Base-by-base conservation (phyloP, 2,888 invertebrate genomes). In the Torymus aiolomorphi region DNA sequence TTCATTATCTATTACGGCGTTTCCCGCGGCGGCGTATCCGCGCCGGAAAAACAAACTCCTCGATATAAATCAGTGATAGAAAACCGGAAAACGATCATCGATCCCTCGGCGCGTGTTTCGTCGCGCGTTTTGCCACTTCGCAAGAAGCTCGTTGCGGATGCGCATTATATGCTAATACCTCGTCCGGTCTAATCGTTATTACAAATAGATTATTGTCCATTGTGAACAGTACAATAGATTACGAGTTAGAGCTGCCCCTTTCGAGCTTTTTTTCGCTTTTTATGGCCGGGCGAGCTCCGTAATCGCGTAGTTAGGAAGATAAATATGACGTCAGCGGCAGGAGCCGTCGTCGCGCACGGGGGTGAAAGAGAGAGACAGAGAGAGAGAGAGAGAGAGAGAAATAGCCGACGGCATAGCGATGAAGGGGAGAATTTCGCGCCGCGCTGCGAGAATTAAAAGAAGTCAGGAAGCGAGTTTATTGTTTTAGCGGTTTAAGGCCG, bases 241-340 rank as follows among this genome's bases (percentile, higher is more conserved):
- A 65, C 20, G 57, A 16, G 54, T 13, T 54, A 62, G 52, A 18
- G 51, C 42, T 42, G 1, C 31, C 31, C 5, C 42, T 8, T 8
- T 42, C 42, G 42, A 42, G 42, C 14, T 67, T 31, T 24, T 71
- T 67, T 83, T 87, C 85, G 14, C 31, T 49, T 66, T 77, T 65
- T 78, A 57, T 66, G 52, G 49, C 71, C 5, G 14, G 54, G 8
- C 54, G 54, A 20, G 52, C 83, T 82, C 84, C 82, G 84, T 86
- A 87, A 86, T 88, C 86, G 86, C 83, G 83, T 84, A 86, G 87
- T 87, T 86, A 86, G 83, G 85, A 86, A 86, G 87, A 88, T 87
- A 86, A 87, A 88, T 88, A 88, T 85, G 85, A 87, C 85, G 87
- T 87, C 87, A 87, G 86, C 83, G 84, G 83, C 88, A 87, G 87